Base-by-base conservation (phyloP, 2,888 invertebrate species). In the Scaptomyza tumidula region DNA sequence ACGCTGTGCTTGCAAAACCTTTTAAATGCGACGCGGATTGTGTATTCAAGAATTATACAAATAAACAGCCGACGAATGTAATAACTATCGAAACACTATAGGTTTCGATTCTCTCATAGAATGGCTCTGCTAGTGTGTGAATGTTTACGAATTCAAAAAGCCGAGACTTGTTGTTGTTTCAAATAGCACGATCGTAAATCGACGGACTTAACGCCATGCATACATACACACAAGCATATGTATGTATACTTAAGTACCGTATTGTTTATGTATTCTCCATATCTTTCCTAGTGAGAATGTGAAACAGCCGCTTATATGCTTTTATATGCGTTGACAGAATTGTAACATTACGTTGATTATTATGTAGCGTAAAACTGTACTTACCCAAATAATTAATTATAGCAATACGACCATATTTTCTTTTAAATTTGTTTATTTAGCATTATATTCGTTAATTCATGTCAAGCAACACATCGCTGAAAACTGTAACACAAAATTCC, bases 71-170 rank as follows among this genome's bases (percentile, higher is more conserved):
- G 2, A 14, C 14, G 2, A n/a, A 37, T 16, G 0, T 6, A 10
- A 16, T 35, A 37, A 50, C 35, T 14, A n/a, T 16, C 27, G 1
- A 37, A n/a, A 27, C 35, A 37, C 7, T 52, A 50, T 56, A 14
- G 0, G 39, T 14, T 3, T 52, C 2, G 13, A 6, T 13, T 6
- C 33, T 54, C 5, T 19, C 24, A 37, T 11, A 14, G 24, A 6
- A 3, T n/a, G 4, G n/a, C 13, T 56, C 43, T 59, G 39, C 11
- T 24, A 27, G 56, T 45, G 3, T 54, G 11, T 11, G 3, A 44
- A 49, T 45, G 53, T 27, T 35, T 39, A 19, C 5, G 24, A 60
- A 24, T 29, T 44, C 27, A 52, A 39, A 48, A 48, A 13, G 14
- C 48, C 37, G 44, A 39, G 37, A 13, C 16, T n/a, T 3, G 29